Percentiles rank a stretch among this genome's conserved stretches.
Conservation (phyloP, 2,888 invertebrate species). For the Dolichopus griseipennis region DNA sequence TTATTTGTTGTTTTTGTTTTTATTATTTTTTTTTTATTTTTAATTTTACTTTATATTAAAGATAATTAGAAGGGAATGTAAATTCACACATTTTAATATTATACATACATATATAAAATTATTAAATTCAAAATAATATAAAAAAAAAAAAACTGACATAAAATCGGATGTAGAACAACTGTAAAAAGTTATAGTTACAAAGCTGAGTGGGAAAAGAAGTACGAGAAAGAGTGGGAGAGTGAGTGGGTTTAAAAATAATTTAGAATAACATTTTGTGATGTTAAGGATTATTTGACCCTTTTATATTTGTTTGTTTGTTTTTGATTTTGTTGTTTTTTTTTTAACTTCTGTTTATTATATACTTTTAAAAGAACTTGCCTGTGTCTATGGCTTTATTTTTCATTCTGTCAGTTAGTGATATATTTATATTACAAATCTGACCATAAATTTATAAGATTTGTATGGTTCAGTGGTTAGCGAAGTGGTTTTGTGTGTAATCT, state of each 20-base stretch:
- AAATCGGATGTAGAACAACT: too few relatives aligned
- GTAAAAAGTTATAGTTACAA: too few relatives aligned
- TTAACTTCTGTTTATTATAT: too few relatives aligned
- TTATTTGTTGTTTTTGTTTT: neutral
- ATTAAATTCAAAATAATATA: neutral
- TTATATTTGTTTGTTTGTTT: neutral
- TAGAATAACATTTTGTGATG: neutral
- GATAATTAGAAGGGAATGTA: neutral
- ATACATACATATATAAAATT: neutral
- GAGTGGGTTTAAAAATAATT: neutral
- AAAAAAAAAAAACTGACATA: too few relatives aligned
- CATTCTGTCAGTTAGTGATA: too few relatives aligned
- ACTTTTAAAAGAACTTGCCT: too few relatives aligned
- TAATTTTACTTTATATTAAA: neutral
- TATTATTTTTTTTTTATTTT: neutral
- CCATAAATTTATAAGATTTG: too few relatives aligned
- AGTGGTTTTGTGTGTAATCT: too few relatives aligned
- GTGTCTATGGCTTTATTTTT: too few relatives aligned
- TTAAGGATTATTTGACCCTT: neutral
- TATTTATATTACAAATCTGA: too few relatives aligned
- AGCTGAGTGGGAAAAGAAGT: too few relatives aligned
- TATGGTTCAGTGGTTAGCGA: too few relatives aligned
- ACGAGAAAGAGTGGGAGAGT: neutral
- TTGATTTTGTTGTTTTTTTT: neutral
- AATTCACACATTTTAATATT: constrained; percentile 4